Evolutionary conservation across 2,888 invertebrate genomes (phyloP), one percentile per base, ranked within the genome.

Genomic region (Catocala fraxini): DNA sequence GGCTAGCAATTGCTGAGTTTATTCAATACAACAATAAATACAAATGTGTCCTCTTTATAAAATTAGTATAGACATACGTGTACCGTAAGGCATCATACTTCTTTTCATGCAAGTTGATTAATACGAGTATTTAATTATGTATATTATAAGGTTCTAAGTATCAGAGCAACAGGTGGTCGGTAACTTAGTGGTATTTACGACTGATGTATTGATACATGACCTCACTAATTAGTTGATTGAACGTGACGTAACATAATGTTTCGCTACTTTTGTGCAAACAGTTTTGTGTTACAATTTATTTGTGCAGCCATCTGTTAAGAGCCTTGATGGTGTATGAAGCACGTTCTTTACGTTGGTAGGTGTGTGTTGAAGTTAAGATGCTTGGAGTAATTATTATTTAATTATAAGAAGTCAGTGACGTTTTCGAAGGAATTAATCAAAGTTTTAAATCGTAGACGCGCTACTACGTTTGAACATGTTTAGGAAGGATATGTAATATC

Each of bases 151-250:
- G 12, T 33, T 43, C 10, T 42, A 49, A 42, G 25, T 25, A 48
- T 5, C 33, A 42, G 35, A 25, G 42, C 64, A 75, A 74, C 73
- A 74, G 70, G 76, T 75, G 76, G 63, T 43, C 6, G 6, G 10
- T 6, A 57, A 61, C 48, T 70, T 48, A 1, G 5, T 13, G 0
- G 25, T 7, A 43, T 56, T 51, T 57, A 58, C 6, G 53, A 33
- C 12, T 41, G 47, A 59, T 64, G 47, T 63, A 54, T 75, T 56
- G 67, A 47, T 52, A 51, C 25, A 55, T 10, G 57, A 63, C 41
- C 6, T 6, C 11, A 11, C n/a, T 59, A 70, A 75, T 74, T 73
- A 70, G 63, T 68, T 73, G 76, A 74, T 74, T 70, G 74, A 70
- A 64, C 61, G 70, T 62, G 56, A 51, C 52, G 46, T 48, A 13